Conservation (phyloP, 2,888 invertebrate genomes). For the Unio delphinus region DNA sequence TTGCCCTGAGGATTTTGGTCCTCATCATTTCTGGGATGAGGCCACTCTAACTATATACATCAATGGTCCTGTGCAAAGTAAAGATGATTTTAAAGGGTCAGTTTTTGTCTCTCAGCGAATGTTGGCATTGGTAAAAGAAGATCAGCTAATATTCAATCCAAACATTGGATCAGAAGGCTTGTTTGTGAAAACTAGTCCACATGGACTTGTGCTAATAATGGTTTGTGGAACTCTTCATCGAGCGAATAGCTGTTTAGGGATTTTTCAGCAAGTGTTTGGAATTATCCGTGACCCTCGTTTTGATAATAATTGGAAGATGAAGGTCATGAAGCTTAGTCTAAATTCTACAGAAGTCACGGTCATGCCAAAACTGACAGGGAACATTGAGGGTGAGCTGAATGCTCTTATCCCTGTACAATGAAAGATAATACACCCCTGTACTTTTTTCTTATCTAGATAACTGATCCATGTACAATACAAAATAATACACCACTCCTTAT, state of each 20-base stretch:
- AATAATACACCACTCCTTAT: no score
- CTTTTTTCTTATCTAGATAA: no score
- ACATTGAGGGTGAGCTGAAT: slow-evolving; percentile 16
- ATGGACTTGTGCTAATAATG: slow-evolving; percentile 78
- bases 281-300: slow-evolving; percentile 77
- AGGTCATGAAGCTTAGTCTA: slow-evolving; percentile 71
- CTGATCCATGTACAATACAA: no score
- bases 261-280: slow-evolving; percentile 80
- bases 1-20: slow-evolving; percentile 53
- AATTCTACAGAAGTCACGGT: slow-evolving; percentile 24
- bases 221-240: slow-evolving; percentile 79
- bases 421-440: no score
- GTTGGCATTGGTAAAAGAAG: slow-evolving; percentile 45
- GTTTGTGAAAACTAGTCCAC: slow-evolving; percentile 76
- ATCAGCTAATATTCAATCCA: slow-evolving; percentile 75
- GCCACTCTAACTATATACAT: slow-evolving; percentile 42
- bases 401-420: no score
- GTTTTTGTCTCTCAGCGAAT: slow-evolving; percentile 44
- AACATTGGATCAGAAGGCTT: slow-evolving; percentile 77
- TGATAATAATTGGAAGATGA: slow-evolving; percentile 81
- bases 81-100: slow-evolving; percentile 43
- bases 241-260: slow-evolving; percentile 74
- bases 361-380: slow-evolving; percentile 40
- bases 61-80: slow-evolving; percentile 14
- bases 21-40: slow-evolving; percentile 65